Base-by-base conservation (phyloP, 2,113 vertebrate species). In the cattle (Bos taurus) region DNA sequence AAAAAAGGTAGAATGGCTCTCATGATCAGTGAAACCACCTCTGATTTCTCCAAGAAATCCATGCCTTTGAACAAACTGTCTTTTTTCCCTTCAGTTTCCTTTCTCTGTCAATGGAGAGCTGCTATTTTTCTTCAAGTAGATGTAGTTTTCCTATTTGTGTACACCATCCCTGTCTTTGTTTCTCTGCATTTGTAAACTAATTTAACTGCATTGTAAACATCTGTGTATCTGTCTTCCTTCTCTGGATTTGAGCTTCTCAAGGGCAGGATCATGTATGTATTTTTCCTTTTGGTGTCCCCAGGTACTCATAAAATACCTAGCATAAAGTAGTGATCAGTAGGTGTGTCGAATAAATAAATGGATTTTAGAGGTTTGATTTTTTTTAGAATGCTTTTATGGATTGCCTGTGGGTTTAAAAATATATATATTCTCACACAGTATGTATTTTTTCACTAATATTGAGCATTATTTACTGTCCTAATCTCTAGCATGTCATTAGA, bases 321-420 rank as follows among this genome's bases (percentile, higher is more conserved):
- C 64, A 71, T 50, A 64, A 52, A 54, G 25, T 56, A 21, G 14
- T 88, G n/a, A 48, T 93, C 90, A 94, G 1, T 62, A 77, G 33
- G 6, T 71, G 7, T 80, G 11, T 87, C 83, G 40, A 94, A 33
- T 59, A 80, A 94, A 86, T 88, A 67, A 91, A 52, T 83, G 54
- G 48, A 77, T 93, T 94, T 60, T 81, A 80, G 56, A 91, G 52
- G 87, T 94, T 82, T 71, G 43, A 80, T 84, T 56, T 96, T 48
- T 97, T 74, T 90, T 90, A 62, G 67, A 77, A 91, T 7, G 6
- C 6, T 62, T 96, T 89, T 95, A 36, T 91, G 36, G 92, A 74
- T 97, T 98, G 33, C 62, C 77, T 95, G 23, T 84, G 62, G 46
- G 54, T 85, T 93, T 30, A 56, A 93, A 93, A 67, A 64, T 8